These are phyloP conservation scores for Diarsia mendica DNA, from an alignment of 2,888 invertebrate genomes.

Conservation along the genomic window DNA sequence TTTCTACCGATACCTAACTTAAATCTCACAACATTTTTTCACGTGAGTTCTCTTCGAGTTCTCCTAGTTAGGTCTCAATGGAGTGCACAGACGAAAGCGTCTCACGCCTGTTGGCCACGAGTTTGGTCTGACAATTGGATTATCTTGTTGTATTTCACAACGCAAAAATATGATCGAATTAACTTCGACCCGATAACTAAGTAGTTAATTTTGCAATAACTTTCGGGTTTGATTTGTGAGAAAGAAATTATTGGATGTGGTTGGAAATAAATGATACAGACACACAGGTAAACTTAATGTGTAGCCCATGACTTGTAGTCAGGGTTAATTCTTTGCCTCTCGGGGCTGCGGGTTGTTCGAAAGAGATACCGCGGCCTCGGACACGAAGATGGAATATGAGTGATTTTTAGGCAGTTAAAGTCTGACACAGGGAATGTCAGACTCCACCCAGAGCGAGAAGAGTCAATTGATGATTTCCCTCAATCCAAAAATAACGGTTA, in stretches of 20 bases:
- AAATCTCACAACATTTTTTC: background rate
- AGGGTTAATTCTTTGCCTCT: background rate
- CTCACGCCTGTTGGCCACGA: conserved; percentile 83
- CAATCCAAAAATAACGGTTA: no score
- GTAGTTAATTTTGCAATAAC: conserved; percentile 45
- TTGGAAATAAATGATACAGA: background rate
- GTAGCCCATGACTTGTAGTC: background rate
- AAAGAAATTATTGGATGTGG: background rate
- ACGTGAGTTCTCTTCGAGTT: conserved; percentile 54
- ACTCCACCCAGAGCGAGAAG: no score
- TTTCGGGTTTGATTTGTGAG: background rate
- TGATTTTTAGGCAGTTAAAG: no score
- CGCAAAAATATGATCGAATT: conserved; percentile 61
- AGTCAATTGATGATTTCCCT: no score
- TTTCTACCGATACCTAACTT: background rate
- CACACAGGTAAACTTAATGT: no score
- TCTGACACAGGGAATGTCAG: no score
- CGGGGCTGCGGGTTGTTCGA: no score
- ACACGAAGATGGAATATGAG: no score
- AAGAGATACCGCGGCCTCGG: no score
- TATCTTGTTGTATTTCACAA: conserved; percentile 78
- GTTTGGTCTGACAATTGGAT: conserved; percentile 86
- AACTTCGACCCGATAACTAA: conserved; percentile 46
- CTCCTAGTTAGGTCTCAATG: conserved; percentile 58
- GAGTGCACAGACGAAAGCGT: conserved; percentile 80